phyloP scores from a whole-genome alignment of 1,140 invertebrate genomes.

The Littorina saxatilis region DNA sequence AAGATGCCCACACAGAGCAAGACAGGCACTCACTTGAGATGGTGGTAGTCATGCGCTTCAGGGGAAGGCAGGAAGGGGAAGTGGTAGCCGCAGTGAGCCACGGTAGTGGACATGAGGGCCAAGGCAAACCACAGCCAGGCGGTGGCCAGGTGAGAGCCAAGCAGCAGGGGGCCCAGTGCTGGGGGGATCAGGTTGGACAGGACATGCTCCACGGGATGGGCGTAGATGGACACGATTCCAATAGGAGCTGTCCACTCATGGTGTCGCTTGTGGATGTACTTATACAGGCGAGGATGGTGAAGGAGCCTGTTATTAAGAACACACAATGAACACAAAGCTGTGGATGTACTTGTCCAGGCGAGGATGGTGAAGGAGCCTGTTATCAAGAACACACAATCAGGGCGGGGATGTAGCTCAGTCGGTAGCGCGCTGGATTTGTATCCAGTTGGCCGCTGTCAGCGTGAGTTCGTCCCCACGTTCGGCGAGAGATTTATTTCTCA shows the following conservation, averaged over 20 bases:
- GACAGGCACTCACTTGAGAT: slow-evolving; percentile 82
- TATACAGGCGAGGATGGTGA: slow-evolving; percentile 86
- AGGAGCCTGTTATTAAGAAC: slow-evolving; percentile 80
- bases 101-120: slow-evolving; percentile 87
- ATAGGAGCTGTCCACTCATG: slow-evolving; percentile 74
- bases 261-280: slow-evolving; percentile 90
- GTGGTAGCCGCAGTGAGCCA: slow-evolving; percentile 92
- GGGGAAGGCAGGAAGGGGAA: slow-evolving; percentile 91
- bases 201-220: slow-evolving; percentile 91
- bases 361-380: slow-evolving; percentile 85
- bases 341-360: slow-evolving; percentile 89
- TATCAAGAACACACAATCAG: neutral
- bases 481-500: too few relatives aligned
- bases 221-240: slow-evolving; percentile 87
- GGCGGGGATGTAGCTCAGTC: too few relatives aligned
- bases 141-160: slow-evolving; percentile 89
- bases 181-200: slow-evolving; percentile 89
- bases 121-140: slow-evolving; percentile 90
- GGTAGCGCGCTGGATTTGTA: too few relatives aligned
- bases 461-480: too few relatives aligned
- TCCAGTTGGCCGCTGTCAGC: too few relatives aligned
- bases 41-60: slow-evolving; percentile 95
- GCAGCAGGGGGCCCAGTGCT: slow-evolving; percentile 86
- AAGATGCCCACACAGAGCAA: neutral
- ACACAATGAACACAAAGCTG: slow-evolving; percentile 75